Evolutionary conservation across 2,797 vertebrate genomes (phyloP).

Genomic region (Gephyroberyx darwinii): DNA sequence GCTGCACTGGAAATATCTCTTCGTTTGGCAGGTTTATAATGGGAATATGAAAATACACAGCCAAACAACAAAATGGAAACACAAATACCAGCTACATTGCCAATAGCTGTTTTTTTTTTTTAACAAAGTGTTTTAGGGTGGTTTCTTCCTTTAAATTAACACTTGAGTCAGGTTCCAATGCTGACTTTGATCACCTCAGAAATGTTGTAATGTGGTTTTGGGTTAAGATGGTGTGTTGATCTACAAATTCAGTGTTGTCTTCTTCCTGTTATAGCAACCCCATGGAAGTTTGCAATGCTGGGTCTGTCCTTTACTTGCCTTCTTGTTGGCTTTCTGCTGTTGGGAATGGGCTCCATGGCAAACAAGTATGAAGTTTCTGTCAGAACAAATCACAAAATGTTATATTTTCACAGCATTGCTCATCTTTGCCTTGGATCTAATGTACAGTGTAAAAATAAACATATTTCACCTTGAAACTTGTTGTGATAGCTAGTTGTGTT

Average conservation of each 20-base stretch:
- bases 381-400: background rate
- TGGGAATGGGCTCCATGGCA: slow-evolving; percentile 81
- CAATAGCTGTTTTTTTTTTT: no score
- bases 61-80: no score
- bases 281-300: slow-evolving; percentile 88
- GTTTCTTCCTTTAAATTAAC: no score
- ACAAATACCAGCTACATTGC: no score
- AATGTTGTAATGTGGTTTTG: no score
- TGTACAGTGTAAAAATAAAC: background rate
- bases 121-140: no score
- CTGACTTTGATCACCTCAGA: no score
- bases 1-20: no score
- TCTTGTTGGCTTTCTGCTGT: slow-evolving; percentile 84
- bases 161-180: no score
- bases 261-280: slow-evolving; percentile 76
- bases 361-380: slow-evolving; percentile 79
- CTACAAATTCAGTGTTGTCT: background rate
- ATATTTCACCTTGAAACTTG: background rate
- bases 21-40: no score
- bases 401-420: background rate
- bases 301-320: slow-evolving; percentile 80
- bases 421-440: background rate
- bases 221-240: no score
- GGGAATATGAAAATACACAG: no score
- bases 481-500: slow-evolving; percentile 6